Base-by-base conservation (phyloP, 2,888 invertebrate genomes). In the Ormyrus thymus region DNA sequence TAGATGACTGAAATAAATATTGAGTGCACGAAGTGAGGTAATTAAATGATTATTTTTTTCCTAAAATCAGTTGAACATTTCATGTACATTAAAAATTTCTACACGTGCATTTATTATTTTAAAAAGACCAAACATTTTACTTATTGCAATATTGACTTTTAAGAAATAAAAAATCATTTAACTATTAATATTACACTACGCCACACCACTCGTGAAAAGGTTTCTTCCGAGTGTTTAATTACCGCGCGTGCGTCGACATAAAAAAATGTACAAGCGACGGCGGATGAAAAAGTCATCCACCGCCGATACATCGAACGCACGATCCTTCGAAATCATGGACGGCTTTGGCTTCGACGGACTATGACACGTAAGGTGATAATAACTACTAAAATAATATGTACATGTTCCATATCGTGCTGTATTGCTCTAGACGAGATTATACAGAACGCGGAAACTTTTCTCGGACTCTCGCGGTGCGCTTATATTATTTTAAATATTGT, bases 261-360 rank as follows among this genome's bases (percentile, higher is more conserved):
- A 29, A 45, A 53, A 6, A 71, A 45, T 13, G 66, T 10, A 59
- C 11, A 46, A 53, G 11, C 8, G 6, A 62, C 11, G 64, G 58
- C 7, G 55, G 13, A 56, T 6, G 46, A 13, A 66, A 15, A 61
- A 73, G 74, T 29, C 29, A 43, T 13, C 9, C 58, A 6, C 45
- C 58, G 10, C 45, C 55, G 58, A 59, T 62, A 59, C 48, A 55
- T 76, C 48, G 62, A 70, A 75, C 71, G 75, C 72, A 72, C 78
- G 69, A 79, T 79, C 76, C 80, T 80, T 81, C 83, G 77, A 82
- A 82, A 81, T 83, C 81, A 82, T 74, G 79, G 82, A 82, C 83
- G 84, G 85, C 89, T 89, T 89, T 89, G 89, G 89, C 85, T 89
- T 89, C 86, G 85, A 86, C 82, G 85, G 88, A 88, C 88, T 88